These are phyloP conservation scores for Slavum lentiscoides DNA, from an alignment of 2,888 invertebrate genomes.

Conservation along the genomic window DNA sequence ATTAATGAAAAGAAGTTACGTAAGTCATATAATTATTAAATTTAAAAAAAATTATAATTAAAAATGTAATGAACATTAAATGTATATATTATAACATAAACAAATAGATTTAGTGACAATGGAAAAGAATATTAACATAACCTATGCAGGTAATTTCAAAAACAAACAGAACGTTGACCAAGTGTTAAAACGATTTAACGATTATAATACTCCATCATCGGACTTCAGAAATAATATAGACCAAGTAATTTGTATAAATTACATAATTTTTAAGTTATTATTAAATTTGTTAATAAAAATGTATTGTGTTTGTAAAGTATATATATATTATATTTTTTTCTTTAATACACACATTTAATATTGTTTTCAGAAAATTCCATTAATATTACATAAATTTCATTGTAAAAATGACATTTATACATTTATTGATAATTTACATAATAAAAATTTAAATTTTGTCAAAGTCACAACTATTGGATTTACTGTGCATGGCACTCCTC, in stretches of 20 bases:
- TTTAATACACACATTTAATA: neutral
- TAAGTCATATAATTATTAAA: neutral
- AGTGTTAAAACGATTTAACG: neutral
- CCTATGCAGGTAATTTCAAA: neutral
- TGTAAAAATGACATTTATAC: conserved; percentile 66
- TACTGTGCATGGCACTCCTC: conserved; percentile 72
- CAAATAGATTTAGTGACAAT: neutral
- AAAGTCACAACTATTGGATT: conserved; percentile 74
- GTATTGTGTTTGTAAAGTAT: too few species aligned
- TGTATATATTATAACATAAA: neutral
- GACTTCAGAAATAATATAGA: neutral
- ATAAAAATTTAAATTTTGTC: conserved; percentile 73
- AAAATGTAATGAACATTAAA: neutral
- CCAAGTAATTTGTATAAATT: neutral
- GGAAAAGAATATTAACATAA: neutral
- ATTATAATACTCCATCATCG: neutral
- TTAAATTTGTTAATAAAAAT: neutral
- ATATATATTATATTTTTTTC: neutral
- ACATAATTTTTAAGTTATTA: neutral
- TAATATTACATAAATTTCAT: conserved; percentile 5
- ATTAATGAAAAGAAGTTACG: neutral
- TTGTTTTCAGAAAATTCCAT: neutral
- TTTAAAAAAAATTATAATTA: neutral
- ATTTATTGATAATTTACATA: conserved; percentile 73
- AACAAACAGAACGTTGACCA: neutral